Conservation (phyloP, 2,797 vertebrate species). For the Danio choprae region DNA sequence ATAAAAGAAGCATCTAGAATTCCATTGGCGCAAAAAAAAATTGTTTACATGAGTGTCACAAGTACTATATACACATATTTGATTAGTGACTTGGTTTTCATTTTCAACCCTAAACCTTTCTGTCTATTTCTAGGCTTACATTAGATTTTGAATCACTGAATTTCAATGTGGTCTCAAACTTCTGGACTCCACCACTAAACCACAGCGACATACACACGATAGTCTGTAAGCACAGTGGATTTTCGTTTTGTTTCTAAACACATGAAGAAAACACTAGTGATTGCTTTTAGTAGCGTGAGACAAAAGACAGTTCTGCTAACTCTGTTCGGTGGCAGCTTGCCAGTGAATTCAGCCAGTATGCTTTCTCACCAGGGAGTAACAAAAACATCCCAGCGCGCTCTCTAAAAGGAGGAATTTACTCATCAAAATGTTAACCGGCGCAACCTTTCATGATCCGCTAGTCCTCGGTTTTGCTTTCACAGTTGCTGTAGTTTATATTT, state of each 20-base stretch:
- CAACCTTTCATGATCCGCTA: constrained; percentile 25
- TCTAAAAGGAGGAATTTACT: constrained; percentile 28
- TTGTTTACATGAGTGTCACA: background rate
- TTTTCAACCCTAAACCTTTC: background rate
- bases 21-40: background rate
- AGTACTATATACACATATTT: background rate
- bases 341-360: constrained; percentile 32
- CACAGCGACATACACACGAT: background rate
- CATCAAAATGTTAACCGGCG: constrained; percentile 42
- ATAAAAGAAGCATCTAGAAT: background rate
- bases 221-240: background rate
- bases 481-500: constrained; percentile 6
- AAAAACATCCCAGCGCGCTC: constrained; percentile 34
- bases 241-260: constrained; percentile 12
- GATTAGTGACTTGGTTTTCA: too few species aligned
- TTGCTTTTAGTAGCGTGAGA: constrained; percentile 29
- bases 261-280: constrained; percentile 19
- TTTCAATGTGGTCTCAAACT: background rate
- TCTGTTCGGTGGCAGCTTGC: constrained; percentile 42
- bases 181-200: constrained; percentile 8
- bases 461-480: constrained; percentile 10
- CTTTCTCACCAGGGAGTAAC: constrained; percentile 38
- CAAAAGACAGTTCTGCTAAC: constrained; percentile 40
- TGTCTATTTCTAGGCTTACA: background rate
- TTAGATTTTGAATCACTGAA: background rate